phyloP scores from a whole-genome alignment of 2,113 vertebrate species.

The Onychorhynchus coronatus region DNA sequence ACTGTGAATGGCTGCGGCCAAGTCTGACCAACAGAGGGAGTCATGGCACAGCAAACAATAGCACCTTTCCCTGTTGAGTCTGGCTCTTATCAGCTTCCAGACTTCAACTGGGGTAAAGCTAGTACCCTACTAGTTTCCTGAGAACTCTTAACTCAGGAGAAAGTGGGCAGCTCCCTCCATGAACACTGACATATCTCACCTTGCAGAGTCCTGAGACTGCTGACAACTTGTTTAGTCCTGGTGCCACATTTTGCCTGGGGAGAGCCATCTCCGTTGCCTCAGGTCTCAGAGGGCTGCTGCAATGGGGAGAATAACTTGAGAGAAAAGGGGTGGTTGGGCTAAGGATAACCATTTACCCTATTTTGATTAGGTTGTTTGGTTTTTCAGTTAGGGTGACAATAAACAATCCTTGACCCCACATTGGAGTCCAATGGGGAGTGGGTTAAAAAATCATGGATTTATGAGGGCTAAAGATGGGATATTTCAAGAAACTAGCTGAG shows the following conservation, averaged over 20 bases:
- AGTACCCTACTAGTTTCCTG: fast-evolving
- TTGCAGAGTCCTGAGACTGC: not conserved
- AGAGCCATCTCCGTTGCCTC: not conserved
- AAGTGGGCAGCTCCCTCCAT: not conserved
- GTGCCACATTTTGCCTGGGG: not conserved
- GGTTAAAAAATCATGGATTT: not conserved
- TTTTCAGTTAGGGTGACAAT: not conserved
- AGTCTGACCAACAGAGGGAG: not conserved
- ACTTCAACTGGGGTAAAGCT: not conserved
- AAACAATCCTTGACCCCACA: not conserved
- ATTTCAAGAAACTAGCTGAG: not conserved
- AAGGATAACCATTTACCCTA: not conserved
- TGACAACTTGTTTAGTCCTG: not conserved
- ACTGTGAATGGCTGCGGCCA: not conserved
- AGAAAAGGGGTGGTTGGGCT: not conserved
- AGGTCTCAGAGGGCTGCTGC: not conserved
- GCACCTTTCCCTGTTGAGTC: too few relatives aligned
- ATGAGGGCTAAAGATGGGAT: not conserved
- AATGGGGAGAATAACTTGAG: not conserved
- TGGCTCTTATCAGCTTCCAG: not conserved
- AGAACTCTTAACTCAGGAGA: not conserved
- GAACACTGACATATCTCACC: not conserved
- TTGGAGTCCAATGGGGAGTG: not conserved
- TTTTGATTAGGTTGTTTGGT: not conserved
- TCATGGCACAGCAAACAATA: not conserved